These are phyloP conservation scores for Dynastes hyllus DNA, from an alignment of 2,888 invertebrate genomes.

Conservation along the genomic window DNA sequence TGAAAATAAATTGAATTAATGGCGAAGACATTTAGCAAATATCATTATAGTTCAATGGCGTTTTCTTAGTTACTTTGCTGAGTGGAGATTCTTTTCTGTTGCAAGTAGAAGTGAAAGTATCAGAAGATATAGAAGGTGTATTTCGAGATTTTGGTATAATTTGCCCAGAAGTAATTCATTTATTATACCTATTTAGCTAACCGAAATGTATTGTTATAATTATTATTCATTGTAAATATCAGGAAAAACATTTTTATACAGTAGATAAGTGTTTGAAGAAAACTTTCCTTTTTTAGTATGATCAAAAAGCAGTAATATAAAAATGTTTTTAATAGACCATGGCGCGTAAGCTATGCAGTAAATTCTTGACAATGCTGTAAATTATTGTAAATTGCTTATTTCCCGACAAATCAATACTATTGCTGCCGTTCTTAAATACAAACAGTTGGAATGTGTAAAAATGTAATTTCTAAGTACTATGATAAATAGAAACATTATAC, in stretches of 20 bases:
- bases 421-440: not conserved
- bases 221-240: too few species aligned
- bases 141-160: not conserved
- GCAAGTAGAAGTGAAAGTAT: conserved; percentile 24
- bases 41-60: conserved; percentile 18
- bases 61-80: not conserved
- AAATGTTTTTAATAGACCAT: conserved; percentile 22
- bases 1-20: conserved; percentile 21
- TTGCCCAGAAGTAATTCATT: conserved; percentile 15
- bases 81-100: not conserved
- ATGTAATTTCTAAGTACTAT: not conserved
- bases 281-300: conserved; percentile 15
- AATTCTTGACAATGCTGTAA: conserved; percentile 5
- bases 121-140: not conserved
- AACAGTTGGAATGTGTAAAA: not conserved
- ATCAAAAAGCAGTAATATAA: not conserved
- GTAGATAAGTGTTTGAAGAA: not conserved
- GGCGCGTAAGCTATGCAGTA: conserved; percentile 9
- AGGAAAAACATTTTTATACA: not conserved
- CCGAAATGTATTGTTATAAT: too few species aligned
- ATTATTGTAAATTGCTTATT: not conserved
- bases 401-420: not conserved
- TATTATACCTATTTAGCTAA: not conserved
- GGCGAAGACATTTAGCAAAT: conserved; percentile 9
- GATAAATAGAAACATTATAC: not conserved